phyloP scores from a whole-genome alignment of 2,113 vertebrate species.

The Montifringilla adamsi region DNA sequence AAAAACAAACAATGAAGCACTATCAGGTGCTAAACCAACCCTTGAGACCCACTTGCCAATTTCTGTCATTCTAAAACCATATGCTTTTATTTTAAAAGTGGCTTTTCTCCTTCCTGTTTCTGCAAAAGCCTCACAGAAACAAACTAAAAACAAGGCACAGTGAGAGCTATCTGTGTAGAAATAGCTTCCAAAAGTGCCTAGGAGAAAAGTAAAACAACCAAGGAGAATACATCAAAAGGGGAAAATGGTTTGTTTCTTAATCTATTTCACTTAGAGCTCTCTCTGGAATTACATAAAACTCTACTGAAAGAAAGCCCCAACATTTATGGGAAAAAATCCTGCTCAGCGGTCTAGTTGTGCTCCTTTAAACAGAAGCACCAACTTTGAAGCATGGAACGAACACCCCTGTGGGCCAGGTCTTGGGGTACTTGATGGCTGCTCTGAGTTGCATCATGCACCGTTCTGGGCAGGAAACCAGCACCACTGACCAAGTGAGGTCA shows the following conservation, averaged over 20 bases:
- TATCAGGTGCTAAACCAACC: slow-evolving; percentile 33
- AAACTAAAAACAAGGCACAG: neutral
- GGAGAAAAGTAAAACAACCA: neutral
- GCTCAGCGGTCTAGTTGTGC: neutral
- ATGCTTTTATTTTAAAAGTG: slow-evolving; percentile 3
- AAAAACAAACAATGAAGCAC: slow-evolving; percentile 1
- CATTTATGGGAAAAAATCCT: neutral
- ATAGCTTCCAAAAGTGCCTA: neutral
- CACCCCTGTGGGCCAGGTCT: neutral
- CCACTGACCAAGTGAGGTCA: neutral
- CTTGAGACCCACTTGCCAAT: neutral
- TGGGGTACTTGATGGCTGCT: neutral
- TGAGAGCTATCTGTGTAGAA: neutral
- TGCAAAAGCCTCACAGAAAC: neutral
- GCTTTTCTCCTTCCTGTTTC: neutral
- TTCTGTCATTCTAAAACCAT: neutral
- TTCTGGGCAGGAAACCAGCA: neutral
- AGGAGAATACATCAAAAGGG: neutral
- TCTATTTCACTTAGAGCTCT: neutral
- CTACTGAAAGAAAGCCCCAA: neutral
- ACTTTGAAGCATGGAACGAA: neutral
- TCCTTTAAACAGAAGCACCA: neutral
- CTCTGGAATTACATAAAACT: neutral
- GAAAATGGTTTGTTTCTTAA: neutral
- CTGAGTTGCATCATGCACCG: neutral